Evolutionary conservation across 1,140 invertebrate species (phyloP), one percentile per base, ranked within the genome.

Genomic region (Eubasilissa regina): DNA sequence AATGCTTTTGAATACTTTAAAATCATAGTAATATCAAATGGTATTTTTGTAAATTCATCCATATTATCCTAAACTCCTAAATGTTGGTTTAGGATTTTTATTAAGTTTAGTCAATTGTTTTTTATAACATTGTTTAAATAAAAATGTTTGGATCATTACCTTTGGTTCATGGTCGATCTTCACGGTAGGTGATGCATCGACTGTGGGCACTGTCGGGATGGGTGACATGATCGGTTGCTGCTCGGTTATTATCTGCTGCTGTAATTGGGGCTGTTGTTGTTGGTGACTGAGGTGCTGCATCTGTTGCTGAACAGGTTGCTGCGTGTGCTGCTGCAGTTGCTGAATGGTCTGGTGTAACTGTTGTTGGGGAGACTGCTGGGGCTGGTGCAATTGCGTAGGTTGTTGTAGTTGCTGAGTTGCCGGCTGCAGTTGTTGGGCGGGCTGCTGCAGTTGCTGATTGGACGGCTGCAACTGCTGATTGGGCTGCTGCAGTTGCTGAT

Each of bases 241-340:
- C 13, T 53, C 25, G 25, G 25, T 35, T 35, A 35, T 6, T 35
- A 35, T n/a, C 58, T 80, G 62, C 6, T 45, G 45, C 25, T 48
- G 74, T 43, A 51, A 58, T 13, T 45, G n/a, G 3, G 48, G 43
- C 47, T 75, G 72, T 12, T 55, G 86, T 17, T 86, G 85, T 51
- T 87, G 83, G 43, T 87, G 87, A 6, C 84, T 83, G 6, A 83
- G 83, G 17, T 81, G 78, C 15, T 81, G 82, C 80, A 80, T 78
- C 43, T 58, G 75, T 64, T 74, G 83, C 56, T 80, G 81, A 45
- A 68, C 80, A 51, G 83, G 83, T 43, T 73, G 80, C 25, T 81
- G 83, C 17, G 83, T 83, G 35, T 73, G 80, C 48, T 81, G 83
- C 17, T 62, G 60, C 68, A 72, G 7, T 47, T 51, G 45, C 17